A percentile compares a stretch with the other conserved stretches of the same genome.
These are phyloP conservation scores for Heliconius nattereri DNA, from an alignment of 1,140 invertebrate species.

Conservation along the genomic window DNA sequence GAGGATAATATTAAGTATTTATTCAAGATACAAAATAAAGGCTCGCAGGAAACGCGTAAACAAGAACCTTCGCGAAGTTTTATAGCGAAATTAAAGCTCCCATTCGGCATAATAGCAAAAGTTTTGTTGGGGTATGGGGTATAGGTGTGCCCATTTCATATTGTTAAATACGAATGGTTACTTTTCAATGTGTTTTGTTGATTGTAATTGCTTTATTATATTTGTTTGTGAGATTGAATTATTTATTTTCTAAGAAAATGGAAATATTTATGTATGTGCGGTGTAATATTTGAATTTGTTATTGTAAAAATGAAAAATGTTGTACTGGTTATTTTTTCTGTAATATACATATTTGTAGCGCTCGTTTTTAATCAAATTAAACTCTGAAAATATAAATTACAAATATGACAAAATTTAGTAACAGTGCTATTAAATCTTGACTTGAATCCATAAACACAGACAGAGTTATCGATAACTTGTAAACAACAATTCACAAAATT, in stretches of 20 bases:
- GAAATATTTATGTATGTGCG: no score
- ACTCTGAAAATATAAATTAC: no score
- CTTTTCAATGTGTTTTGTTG: slow-evolving; percentile 8
- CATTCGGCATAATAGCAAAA: slow-evolving; percentile 57
- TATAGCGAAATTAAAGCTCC: slow-evolving; percentile 62
- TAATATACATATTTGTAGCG: no score
- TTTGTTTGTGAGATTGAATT: background rate
- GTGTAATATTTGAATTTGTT: no score
- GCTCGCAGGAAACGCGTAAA: slow-evolving; percentile 32
- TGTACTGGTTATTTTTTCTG: no score
- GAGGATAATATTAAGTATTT: slow-evolving; percentile 31
- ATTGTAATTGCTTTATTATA: background rate
- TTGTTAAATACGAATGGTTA: slow-evolving; percentile 3
- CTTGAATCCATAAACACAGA: no score
- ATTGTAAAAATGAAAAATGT: no score
- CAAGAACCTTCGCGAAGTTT: slow-evolving; percentile 46
- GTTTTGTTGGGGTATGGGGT: slow-evolving; percentile 39
- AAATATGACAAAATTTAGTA: no score
- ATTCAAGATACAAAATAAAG: slow-evolving; percentile 19
- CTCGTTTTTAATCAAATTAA: no score
- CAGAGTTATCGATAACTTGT: no score
- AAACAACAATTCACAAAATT: no score
- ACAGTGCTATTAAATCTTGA: no score
- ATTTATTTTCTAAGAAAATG: background rate
- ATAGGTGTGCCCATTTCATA: slow-evolving; percentile 17